Conservation (phyloP, 2,797 vertebrate species). For the Premnoplex brunnescens region DNA sequence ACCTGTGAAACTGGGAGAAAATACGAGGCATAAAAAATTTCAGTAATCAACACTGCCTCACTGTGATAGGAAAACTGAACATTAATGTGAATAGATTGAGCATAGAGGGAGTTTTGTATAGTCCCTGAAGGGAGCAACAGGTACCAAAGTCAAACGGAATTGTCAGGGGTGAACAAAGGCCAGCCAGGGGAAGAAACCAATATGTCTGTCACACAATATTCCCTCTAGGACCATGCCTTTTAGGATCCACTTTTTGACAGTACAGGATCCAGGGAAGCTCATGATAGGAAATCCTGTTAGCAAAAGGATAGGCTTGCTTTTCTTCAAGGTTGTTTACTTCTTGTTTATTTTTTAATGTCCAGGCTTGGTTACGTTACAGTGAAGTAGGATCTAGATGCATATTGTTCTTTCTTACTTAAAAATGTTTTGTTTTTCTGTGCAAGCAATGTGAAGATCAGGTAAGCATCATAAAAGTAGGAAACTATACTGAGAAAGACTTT, state of each 20-base stretch:
- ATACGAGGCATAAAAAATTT: not conserved
- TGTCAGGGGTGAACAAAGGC: not conserved
- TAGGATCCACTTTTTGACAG: not conserved
- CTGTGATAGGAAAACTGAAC: not conserved
- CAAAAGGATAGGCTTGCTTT: not conserved
- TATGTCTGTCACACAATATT: not conserved
- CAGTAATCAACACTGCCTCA: not conserved
- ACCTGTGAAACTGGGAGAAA: not conserved
- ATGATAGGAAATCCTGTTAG: not conserved
- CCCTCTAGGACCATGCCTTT: not conserved
- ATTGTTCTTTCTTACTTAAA: not conserved
- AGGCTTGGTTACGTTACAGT: not conserved
- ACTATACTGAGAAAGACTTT: not conserved
- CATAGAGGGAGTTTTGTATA: not conserved
- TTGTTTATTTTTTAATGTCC: not conserved
- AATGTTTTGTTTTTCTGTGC: not conserved
- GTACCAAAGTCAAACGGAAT: not conserved
- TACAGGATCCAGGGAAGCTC: not conserved
- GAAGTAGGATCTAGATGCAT: not conserved
- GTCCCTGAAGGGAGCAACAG: not conserved
- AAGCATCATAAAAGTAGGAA: not conserved
- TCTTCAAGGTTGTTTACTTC: not conserved
- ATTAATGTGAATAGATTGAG: not conserved
- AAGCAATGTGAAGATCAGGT: accelerated
- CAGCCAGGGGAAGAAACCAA: not conserved